phyloP scores from a whole-genome alignment of 1,140 invertebrate genomes.

The Drosophila simulans region DNA sequence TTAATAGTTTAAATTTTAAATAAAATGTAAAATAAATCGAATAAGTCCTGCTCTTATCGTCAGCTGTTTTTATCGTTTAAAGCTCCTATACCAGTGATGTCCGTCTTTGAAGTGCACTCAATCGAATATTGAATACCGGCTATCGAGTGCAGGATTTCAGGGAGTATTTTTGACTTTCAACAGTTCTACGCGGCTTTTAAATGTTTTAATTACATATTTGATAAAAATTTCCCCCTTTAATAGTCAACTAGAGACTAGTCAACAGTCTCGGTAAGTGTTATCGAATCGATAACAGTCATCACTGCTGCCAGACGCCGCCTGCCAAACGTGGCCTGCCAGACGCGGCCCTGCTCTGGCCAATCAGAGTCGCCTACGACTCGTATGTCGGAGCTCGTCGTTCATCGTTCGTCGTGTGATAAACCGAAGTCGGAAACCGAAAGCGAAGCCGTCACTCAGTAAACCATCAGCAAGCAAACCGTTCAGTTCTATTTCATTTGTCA shows the following conservation, averaged over 20 bases:
- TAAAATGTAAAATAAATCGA: no score
- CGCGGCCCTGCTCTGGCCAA: slow-evolving; percentile 54
- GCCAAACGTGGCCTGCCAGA: slow-evolving; percentile 72
- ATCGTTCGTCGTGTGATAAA: slow-evolving; percentile 14
- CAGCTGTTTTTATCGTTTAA: neutral
- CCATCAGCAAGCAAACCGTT: slow-evolving; percentile 50
- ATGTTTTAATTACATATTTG: no score
- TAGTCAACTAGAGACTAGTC: neutral
- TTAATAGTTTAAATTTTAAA: no score
- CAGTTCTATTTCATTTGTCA: neutral
- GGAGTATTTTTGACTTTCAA: neutral
- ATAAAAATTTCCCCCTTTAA: no score
- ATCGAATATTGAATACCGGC: neutral
- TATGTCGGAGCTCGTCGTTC: slow-evolving; percentile 22
- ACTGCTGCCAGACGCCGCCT: slow-evolving; percentile 65
- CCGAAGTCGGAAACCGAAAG: slow-evolving; percentile 29
- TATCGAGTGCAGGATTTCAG: neutral
- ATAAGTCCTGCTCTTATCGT: no score
- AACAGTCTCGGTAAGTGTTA: neutral
- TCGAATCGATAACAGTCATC: slow-evolving; percentile 4
- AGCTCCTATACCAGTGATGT: neutral
- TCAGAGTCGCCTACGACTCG: slow-evolving; percentile 31
- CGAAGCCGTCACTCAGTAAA: slow-evolving; percentile 47
- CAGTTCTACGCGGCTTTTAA: neutral
- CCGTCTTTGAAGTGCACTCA: no score